Conservation (phyloP, 2,888 invertebrate genomes). For the Hybos culiciformis region DNA sequence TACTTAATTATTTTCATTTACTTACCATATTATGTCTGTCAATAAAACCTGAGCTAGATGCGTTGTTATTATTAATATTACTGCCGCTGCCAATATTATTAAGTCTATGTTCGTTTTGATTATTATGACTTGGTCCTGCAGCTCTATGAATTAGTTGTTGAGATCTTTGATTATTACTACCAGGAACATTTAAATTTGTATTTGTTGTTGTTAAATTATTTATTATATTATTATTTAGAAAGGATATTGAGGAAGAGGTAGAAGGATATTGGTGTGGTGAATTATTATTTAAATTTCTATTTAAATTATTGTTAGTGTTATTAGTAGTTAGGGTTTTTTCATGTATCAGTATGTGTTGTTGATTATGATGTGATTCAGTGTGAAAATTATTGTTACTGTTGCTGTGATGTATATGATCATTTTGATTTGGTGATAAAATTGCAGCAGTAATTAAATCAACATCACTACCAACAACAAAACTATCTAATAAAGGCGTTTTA, state of each 20-base stretch:
- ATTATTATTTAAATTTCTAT: no score
- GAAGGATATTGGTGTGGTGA: no score
- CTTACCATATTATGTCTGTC: slow-evolving; percentile 23
- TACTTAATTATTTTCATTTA: no score
- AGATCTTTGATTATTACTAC: slow-evolving; percentile 22
- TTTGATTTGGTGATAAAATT: background rate
- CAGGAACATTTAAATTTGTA: slow-evolving; percentile 1
- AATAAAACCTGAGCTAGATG: slow-evolving; percentile 24
- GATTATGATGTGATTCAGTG: background rate
- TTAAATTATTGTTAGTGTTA: no score
- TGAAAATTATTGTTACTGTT: background rate
- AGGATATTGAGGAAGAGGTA: background rate
- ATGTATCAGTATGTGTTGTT: no score
- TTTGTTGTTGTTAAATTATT: slow-evolving; percentile 2
- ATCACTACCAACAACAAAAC: slow-evolving; percentile 3
- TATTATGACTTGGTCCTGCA: slow-evolving; percentile 21
- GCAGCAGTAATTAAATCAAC: background rate
- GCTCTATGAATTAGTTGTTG: slow-evolving; percentile 21
- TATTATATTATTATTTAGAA: background rate
- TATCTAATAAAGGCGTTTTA: background rate
- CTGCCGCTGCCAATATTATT: background rate
- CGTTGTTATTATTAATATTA: slow-evolving; percentile 3
- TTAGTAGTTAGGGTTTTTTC: no score
- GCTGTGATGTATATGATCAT: background rate
- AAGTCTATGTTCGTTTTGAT: slow-evolving; percentile 9